Percentiles rank a stretch among this genome's conserved stretches.
Evolutionary conservation across 2,797 vertebrate genomes (phyloP).

Genomic region (Melanotaenia boesemani): DNA sequence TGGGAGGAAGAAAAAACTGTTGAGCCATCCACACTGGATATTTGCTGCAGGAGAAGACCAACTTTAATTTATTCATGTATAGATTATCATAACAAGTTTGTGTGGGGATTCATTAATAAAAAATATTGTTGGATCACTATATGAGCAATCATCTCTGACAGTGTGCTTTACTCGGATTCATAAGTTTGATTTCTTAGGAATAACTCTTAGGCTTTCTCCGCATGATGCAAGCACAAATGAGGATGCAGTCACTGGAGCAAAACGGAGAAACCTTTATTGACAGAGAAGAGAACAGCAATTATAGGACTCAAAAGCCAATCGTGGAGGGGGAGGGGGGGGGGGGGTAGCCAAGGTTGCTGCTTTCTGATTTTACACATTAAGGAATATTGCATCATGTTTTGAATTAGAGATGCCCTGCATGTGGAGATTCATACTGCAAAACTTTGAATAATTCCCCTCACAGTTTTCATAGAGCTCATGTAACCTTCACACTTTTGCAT

Average conservation of each 20-base stretch:
- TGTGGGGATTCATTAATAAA: background rate
- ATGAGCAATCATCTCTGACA: background rate
- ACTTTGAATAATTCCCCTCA: background rate
- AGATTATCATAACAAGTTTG: background rate
- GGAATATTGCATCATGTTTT: background rate
- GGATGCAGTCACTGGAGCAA: background rate
- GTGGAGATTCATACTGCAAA: background rate
- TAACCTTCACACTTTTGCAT: background rate
- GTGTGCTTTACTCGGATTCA: background rate
- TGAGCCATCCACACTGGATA: background rate
- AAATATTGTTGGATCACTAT: background rate
- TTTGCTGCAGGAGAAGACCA: background rate
- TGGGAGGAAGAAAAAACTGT: slow-evolving; percentile 58
- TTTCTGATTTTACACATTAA: background rate
- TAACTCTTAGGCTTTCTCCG: background rate
- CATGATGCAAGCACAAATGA: background rate
- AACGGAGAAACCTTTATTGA: background rate
- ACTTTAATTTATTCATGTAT: background rate
- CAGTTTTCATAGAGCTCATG: background rate
- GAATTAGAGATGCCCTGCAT: background rate
- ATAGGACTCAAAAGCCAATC: background rate
- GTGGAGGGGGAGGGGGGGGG: background rate
- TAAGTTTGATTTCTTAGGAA: background rate
- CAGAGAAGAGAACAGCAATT: background rate
- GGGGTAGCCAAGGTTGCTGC: background rate